Evolutionary conservation across 1,140 invertebrate species (phyloP), one percentile per base, ranked within the genome.

Genomic region (Drosophila elegans): DNA sequence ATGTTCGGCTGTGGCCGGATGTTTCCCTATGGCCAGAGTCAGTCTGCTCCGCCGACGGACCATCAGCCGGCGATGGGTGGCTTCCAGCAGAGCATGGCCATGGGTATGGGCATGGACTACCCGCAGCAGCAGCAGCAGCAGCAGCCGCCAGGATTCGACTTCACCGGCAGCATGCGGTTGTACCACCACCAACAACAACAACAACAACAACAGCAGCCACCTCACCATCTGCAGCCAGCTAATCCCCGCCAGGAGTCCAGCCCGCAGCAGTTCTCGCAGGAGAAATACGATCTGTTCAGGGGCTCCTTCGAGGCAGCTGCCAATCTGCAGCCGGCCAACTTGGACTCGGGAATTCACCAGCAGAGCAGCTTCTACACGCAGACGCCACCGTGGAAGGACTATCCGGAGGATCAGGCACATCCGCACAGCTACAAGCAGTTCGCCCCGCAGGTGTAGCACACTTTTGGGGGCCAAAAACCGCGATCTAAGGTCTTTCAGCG

Each of bases 211-310:
- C 10, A 48, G 36, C 36, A 9, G 11, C 16, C 21, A 1, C 46
- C 46, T 29, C 46, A 48, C 46, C 54, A 13, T 7, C 42, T 32
- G 21, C 64, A 69, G 21, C 72, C 66, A 1, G 16, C 1, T 1
- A 61, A 68, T 13, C 63, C 60, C 6, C 52, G 68, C 13, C 75
- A 62, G 46, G 62, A 72, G 21, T 49, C 57, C 10, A 68, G 67
- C 32, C 48, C 81, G 13, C 61, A 85, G 57, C 68, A 88, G 63
- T 93, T 93, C 71, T 92, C 84, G 6, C 81, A 86, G 61, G 81
- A 93, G 80, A 94, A 94, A 84, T 94, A 94, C 51, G 93, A 94
- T 75, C 86, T 94, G 53, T 94, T 94, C 64, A 94, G 93, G 71
- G 93, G 93, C 61, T 94, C 93, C 21, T 94, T 94, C 74, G 94